These are phyloP conservation scores for Caenorhabditis sinica DNA, from an alignment of 2,888 invertebrate genomes.

Conservation along the genomic window DNA sequence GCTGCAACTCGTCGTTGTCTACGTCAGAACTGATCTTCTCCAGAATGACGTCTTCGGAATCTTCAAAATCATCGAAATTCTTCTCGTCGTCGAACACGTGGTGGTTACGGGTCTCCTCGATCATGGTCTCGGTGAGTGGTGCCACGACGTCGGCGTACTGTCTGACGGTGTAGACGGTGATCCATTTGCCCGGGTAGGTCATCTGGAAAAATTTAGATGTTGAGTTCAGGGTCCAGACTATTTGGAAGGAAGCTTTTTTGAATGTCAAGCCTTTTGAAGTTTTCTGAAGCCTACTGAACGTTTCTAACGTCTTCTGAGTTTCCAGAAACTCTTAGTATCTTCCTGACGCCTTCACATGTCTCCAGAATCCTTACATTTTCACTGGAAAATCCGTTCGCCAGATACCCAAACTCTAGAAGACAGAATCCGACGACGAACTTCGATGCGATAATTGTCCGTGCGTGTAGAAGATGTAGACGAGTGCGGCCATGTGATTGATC, in stretches of 20 bases:
- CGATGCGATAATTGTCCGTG: neutral
- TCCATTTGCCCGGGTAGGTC: constrained; percentile 1
- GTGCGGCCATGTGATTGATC: neutral
- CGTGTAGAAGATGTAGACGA: constrained; percentile 14
- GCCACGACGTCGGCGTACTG: too few relatives aligned
- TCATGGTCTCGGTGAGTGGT: too few relatives aligned
- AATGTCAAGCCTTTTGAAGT: too few relatives aligned
- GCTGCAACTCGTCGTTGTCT: neutral
- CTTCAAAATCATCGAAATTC: too few relatives aligned
- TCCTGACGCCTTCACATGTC: too few relatives aligned
- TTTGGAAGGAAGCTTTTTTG: neutral
- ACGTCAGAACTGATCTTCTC: too few relatives aligned
- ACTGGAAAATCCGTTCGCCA: neutral
- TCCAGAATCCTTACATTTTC: neutral
- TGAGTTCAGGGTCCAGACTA: neutral
- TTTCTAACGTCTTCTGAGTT: too few relatives aligned
- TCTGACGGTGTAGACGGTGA: neutral
- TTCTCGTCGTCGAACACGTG: neutral
- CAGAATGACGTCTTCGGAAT: too few relatives aligned
- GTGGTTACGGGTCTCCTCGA: neutral
- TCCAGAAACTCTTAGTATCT: too few relatives aligned
- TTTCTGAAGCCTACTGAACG: too few relatives aligned
- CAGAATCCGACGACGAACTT: constrained; percentile 19
- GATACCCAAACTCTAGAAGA: constrained; percentile 6
- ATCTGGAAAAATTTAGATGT: neutral